Evolutionary conservation across 2,888 invertebrate species (phyloP).

Genomic region (Torymus texanus): DNA sequence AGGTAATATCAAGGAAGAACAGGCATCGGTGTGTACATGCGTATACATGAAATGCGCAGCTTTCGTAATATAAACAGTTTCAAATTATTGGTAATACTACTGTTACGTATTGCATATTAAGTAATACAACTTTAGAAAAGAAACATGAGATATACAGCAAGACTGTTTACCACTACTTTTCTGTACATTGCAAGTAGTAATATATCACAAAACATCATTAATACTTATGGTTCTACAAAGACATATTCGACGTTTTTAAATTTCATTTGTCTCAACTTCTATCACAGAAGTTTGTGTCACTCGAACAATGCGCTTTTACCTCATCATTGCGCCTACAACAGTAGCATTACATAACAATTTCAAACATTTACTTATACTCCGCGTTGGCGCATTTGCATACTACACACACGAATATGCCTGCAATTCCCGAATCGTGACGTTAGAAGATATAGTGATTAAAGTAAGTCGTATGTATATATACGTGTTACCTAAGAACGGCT

Average conservation of each 20-base stretch:
- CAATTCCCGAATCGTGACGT: background rate
- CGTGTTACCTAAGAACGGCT: conserved; percentile 22
- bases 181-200: too few relatives aligned
- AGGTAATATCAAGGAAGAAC: conserved; percentile 23
- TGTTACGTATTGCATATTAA: background rate
- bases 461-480: conserved; percentile 4
- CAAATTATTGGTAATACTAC: conserved; percentile 2
- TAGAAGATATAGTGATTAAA: conserved; percentile 23
- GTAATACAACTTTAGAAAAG: too few relatives aligned
- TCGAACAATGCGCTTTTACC: too few relatives aligned
- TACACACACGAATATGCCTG: conserved; percentile 4
- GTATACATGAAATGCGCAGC: conserved; percentile 11
- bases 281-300: too few relatives aligned
- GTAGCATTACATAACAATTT: conserved; percentile 33
- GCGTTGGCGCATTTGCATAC: conserved; percentile 3
- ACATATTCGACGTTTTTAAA: background rate
- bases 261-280: too few relatives aligned
- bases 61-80: background rate
- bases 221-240: background rate
- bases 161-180: too few relatives aligned
- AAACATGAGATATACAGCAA: too few relatives aligned
- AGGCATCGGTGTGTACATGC: conserved; percentile 13
- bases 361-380: conserved; percentile 6
- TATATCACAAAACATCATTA: background rate
- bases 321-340: background rate